These are phyloP conservation scores for Meloidogyne hapla DNA, from an alignment of 1,140 invertebrate species.

Conservation along the genomic window DNA sequence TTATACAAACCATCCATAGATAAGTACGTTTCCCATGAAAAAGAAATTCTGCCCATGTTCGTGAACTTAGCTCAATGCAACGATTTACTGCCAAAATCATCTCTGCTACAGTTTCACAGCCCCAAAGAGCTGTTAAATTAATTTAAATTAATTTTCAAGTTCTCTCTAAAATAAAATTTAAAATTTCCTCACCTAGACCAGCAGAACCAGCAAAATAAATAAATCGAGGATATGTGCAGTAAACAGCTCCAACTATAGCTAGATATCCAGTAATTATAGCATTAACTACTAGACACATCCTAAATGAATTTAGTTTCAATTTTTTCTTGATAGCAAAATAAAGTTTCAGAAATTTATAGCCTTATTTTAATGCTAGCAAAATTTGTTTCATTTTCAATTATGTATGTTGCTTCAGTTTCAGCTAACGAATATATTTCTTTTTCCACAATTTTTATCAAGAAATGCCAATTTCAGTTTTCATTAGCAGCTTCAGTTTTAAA, in stretches of 20 bases:
- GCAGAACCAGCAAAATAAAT: slow-evolving; percentile 31
- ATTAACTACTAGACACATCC: slow-evolving; percentile 20
- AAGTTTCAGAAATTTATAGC: too few relatives aligned
- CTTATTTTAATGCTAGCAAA: too few relatives aligned
- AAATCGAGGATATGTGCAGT: slow-evolving; percentile 25
- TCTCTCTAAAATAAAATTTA: not conserved
- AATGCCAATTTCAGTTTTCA: too few relatives aligned
- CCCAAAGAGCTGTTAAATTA: slow-evolving; percentile 24
- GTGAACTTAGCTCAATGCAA: slow-evolving; percentile 24
- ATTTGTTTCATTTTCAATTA: too few relatives aligned
- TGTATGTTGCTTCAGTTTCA: too few relatives aligned
- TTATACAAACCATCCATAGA: slow-evolving; percentile 37
- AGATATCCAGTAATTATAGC: slow-evolving; percentile 34
- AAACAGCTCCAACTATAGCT: slow-evolving; percentile 32
- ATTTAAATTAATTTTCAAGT: too few relatives aligned
- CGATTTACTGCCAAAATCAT: slow-evolving; percentile 36
- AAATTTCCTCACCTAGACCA: slow-evolving; percentile 11
- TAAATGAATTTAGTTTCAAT: too few relatives aligned
- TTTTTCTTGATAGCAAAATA: too few relatives aligned
- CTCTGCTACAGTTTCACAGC: slow-evolving; percentile 20
- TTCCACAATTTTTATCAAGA: too few relatives aligned
- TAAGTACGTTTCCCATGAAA: slow-evolving; percentile 37
- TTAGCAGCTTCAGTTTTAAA: too few relatives aligned
- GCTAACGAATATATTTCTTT: too few relatives aligned
- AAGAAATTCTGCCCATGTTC: slow-evolving; percentile 21